These are phyloP conservation scores for Esox masquinongy DNA, from an alignment of 2,797 vertebrate species.

Conservation along the genomic window DNA sequence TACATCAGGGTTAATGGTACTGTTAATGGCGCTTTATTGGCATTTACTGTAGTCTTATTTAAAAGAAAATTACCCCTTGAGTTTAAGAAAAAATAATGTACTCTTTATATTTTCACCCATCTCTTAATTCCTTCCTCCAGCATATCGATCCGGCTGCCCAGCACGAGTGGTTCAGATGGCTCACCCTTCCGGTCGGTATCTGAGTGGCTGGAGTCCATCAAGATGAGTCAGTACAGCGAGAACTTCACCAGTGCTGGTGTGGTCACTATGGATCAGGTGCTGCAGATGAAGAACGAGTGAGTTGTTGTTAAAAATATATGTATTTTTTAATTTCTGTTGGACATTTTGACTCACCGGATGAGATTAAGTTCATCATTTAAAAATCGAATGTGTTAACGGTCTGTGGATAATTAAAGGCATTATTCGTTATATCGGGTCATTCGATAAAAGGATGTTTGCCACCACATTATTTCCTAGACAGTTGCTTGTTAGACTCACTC, in stretches of 20 bases:
- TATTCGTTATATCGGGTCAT: too few relatives aligned
- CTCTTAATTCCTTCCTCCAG: conserved; percentile 60
- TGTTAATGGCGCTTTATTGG: too few relatives aligned
- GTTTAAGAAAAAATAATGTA: too few relatives aligned
- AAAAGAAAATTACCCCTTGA: too few relatives aligned
- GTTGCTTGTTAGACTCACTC: too few relatives aligned
- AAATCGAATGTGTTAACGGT: too few relatives aligned
- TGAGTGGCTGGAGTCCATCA: conserved; percentile 97
- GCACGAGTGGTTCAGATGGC: conserved; percentile 90
- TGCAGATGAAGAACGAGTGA: conserved; percentile 95
- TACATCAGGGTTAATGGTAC: too few relatives aligned
- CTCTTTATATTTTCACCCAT: too few relatives aligned
- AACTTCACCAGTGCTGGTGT: conserved; percentile 88
- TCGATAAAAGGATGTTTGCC: too few relatives aligned
- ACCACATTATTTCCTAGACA: too few relatives aligned
- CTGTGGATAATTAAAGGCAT: too few relatives aligned
- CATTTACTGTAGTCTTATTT: too few relatives aligned
- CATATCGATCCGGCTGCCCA: conserved; percentile 95
- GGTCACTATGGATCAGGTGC: conserved; percentile 90
- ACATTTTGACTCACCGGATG: neutral
- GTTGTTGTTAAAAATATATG: conserved; percentile 46
- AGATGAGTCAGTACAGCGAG: conserved; percentile 95
- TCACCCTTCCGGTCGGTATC: conserved; percentile 89
- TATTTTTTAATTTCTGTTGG: neutral
- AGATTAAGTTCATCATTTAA: neutral